Evolutionary conservation across 35 echinoderm and acorn worm genomes (phyloP), one percentile per base, ranked within the genome.

Genomic region (Ptychodera flava): DNA sequence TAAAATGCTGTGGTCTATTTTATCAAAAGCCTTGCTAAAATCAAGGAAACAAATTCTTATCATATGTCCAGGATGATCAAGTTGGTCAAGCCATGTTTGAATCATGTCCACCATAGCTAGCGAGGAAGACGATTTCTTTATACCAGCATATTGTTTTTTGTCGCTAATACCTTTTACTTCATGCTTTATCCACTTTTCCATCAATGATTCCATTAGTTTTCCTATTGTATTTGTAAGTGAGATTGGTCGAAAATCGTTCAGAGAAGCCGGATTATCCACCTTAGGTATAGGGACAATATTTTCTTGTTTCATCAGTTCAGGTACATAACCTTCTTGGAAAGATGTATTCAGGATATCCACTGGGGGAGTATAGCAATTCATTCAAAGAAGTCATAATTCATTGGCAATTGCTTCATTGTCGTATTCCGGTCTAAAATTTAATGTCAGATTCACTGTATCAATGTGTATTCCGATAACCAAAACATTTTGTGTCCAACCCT

Each of bases 201-300:
- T 45, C 88, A n/a, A n/a, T n/a, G n/a, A n/a, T n/a, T n/a, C n/a
- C n/a, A n/a, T n/a, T n/a, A n/a, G n/a, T n/a, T n/a, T 92, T 35
- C 85, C 79, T 77, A 92, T 83, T 33, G 83, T 80, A 30, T 92
- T 86, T 10, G 86, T 92, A 35, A 92, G 34, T 16, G 85, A 92
- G 28, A 92, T 31, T 36, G 86, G 81, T 35, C 86, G 36, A 0
- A 91, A 64, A 78, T 88, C 29, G n/a, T 92, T 82, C 80, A 78
- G n/a, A n/a, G n/a, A n/a, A 81, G 86, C 36, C 38, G 31, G 90
- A 30, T 36, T 76, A 35, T n/a, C 37, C 15, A 38, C 15, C 35
- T 92, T 92, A 28, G 90, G 90, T 35, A 88, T 38, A 0, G 90
- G 90, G 29, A 83, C 80, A 29, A 92, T 64, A 32, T 88, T 87